phyloP scores from a whole-genome alignment of 2,113 vertebrate genomes.

The Catharus fuscescens region DNA sequence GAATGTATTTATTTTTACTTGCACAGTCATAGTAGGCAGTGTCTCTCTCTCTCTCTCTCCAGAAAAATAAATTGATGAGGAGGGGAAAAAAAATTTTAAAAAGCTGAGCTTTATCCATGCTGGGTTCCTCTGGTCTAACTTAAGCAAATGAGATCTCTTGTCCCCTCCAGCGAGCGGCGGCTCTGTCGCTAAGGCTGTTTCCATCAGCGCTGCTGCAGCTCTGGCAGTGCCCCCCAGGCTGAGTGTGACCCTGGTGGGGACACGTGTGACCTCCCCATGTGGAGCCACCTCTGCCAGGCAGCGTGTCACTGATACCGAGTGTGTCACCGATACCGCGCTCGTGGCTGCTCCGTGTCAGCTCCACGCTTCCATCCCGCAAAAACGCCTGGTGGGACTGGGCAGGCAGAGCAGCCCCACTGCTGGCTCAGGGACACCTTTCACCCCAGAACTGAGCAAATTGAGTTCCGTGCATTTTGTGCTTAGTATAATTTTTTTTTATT shows the following conservation, averaged over 20 bases:
- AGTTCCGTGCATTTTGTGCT: neutral
- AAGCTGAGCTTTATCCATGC: neutral
- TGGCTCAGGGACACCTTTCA: neutral
- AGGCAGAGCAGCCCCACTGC: neutral
- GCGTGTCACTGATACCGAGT: slow-evolving; percentile 6
- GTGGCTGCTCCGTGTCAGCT: neutral
- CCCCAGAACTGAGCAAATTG: neutral
- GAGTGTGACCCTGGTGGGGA: neutral
- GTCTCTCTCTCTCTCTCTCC: neutral
- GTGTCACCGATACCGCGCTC: slow-evolving; percentile 23
- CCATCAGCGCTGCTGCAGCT: slow-evolving; percentile 2
- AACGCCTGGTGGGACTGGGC: neutral
- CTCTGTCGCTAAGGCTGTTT: neutral
- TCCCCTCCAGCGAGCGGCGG: slow-evolving; percentile 27
- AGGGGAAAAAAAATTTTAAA: too few relatives aligned
- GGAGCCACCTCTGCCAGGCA: neutral
- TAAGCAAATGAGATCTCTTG: slow-evolving; percentile 55
- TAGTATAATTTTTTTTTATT: too few relatives aligned
- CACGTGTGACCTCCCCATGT: neutral
- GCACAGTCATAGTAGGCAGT: slow-evolving; percentile 19
- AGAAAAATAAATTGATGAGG: neutral
- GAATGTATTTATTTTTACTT: slow-evolving; percentile 65
- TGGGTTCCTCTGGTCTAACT: slow-evolving; percentile 24
- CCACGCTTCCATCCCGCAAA: neutral
- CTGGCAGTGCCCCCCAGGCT: slow-evolving; percentile 19